Conservation (phyloP, 1,140 invertebrate species). For the Zeugodacus cucurbitae region DNA sequence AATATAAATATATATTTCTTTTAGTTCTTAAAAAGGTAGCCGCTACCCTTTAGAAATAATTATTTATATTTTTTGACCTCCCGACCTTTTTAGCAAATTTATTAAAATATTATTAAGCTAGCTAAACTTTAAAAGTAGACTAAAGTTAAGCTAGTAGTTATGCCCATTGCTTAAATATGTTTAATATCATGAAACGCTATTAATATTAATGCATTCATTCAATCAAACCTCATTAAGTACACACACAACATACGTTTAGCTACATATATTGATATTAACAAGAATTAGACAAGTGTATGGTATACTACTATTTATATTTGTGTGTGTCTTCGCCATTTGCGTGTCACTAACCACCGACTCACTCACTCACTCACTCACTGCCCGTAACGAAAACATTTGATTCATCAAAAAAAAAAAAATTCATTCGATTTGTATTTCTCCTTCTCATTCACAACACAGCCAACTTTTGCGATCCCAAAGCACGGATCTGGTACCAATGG, state of each 20-base stretch:
- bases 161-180: neutral
- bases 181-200: neutral
- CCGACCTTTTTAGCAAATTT: neutral
- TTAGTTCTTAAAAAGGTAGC: too few relatives aligned
- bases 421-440: slow-evolving; percentile 35
- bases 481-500: slow-evolving; percentile 48
- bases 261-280: neutral
- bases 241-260: neutral
- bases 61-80: neutral
- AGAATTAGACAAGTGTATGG: neutral
- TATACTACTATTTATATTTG: neutral
- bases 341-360: neutral
- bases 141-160: neutral
- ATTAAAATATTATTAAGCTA: neutral
- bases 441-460: slow-evolving; percentile 33
- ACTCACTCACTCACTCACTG: slow-evolving; percentile 5
- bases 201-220: neutral
- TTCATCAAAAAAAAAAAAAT: slow-evolving; percentile 32
- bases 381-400: neutral
- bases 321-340: slow-evolving; percentile 12
- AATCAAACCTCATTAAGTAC: neutral
- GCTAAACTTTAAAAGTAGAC: neutral
- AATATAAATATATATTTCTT: too few relatives aligned
- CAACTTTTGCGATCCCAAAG: slow-evolving; percentile 50
- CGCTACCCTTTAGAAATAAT: too few relatives aligned